A percentile compares a stretch with the other conserved stretches of the same genome.
Conservation (phyloP, 64 coral and sea anemone genomes). For the Porites australiensis region DNA sequence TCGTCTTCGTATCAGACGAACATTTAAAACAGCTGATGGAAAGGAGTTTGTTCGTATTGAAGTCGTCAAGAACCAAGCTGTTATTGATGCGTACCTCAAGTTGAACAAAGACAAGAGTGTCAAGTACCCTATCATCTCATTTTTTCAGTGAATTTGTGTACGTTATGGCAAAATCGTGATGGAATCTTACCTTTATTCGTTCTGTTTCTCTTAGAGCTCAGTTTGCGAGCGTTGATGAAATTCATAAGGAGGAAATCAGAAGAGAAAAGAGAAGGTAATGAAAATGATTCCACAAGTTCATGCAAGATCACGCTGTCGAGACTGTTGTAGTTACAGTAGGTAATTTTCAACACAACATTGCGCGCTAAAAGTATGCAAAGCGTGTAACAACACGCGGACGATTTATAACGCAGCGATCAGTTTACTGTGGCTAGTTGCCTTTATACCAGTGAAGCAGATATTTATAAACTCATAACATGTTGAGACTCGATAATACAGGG, state of each 20-base stretch:
- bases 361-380: too few species aligned
- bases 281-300: too few species aligned
- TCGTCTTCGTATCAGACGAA: slow-evolving; percentile 85
- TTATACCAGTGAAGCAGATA: too few species aligned
- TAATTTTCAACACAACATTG: too few species aligned
- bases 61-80: slow-evolving; percentile 97
- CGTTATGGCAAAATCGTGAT: background rate
- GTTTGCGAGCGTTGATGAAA: slow-evolving; percentile 93
- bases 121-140: slow-evolving; percentile 64
- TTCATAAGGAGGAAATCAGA: slow-evolving; percentile 98
- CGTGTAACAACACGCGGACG: too few species aligned
- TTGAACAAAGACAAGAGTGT: slow-evolving; percentile 98
- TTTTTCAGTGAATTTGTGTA: background rate
- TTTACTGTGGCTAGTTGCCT: too few species aligned
- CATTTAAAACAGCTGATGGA: slow-evolving; percentile 90
- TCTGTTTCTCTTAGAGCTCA: slow-evolving; percentile 68
- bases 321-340: too few species aligned
- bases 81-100: slow-evolving; percentile 95
- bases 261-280: slow-evolving; percentile 90
- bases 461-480: too few species aligned
- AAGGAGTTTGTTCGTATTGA: slow-evolving; percentile 91
- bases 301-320: too few species aligned
- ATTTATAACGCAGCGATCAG: too few species aligned
- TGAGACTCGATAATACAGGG: too few species aligned
- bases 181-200: background rate